Evolutionary conservation across 1,140 invertebrate genomes (phyloP).

Genomic region (Drosophila ananassae): DNA sequence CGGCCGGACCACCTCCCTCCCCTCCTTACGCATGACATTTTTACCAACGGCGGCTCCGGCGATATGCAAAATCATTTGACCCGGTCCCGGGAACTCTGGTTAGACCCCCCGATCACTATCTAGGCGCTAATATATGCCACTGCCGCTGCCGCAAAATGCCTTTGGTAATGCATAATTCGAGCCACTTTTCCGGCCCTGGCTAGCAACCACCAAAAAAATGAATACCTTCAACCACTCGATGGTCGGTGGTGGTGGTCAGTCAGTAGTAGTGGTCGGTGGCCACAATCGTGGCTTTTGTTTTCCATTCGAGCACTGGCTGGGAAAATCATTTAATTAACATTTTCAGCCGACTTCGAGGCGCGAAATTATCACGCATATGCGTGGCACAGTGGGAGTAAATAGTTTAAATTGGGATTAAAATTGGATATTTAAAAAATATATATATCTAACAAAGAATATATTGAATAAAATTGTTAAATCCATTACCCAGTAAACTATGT

Average conservation of each 20-base stretch:
- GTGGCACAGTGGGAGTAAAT: slow-evolving; percentile 37
- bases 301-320: slow-evolving; percentile 51
- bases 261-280: slow-evolving; percentile 43
- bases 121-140: slow-evolving; percentile 52
- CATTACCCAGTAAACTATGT: too few relatives aligned
- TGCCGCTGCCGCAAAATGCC: slow-evolving; percentile 52
- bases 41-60: slow-evolving; percentile 26
- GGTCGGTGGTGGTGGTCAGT: neutral
- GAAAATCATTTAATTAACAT: slow-evolving; percentile 82
- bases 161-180: slow-evolving; percentile 75
- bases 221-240: neutral
- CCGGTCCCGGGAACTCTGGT: slow-evolving; percentile 26
- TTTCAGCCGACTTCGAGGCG: slow-evolving; percentile 73
- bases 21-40: slow-evolving; percentile 57
- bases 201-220: slow-evolving; percentile 17
- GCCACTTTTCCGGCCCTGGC: slow-evolving; percentile 72
- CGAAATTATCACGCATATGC: slow-evolving; percentile 81
- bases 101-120: slow-evolving; percentile 61
- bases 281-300: slow-evolving; percentile 59
- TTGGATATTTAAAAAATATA: neutral
- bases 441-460: neutral
- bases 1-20: slow-evolving; percentile 8
- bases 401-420: neutral
- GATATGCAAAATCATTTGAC: slow-evolving; percentile 77
- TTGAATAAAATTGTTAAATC: too few relatives aligned